phyloP scores from a whole-genome alignment of 2,888 invertebrate species.

The Deilephila porcellus region DNA sequence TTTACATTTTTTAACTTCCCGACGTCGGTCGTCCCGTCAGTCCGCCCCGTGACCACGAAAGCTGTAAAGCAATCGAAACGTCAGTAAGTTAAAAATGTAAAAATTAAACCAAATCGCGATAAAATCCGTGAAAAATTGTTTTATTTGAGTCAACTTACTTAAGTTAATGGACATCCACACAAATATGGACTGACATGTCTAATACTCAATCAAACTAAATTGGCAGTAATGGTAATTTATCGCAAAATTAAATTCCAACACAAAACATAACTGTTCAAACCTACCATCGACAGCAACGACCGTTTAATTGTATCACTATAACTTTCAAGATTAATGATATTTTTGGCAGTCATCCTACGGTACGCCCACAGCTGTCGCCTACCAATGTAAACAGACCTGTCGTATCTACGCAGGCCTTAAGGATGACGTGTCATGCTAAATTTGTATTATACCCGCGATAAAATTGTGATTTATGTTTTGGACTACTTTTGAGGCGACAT shows the following conservation, averaged over 20 bases:
- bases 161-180: not conserved
- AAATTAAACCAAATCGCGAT: too few relatives aligned
- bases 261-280: constrained; percentile 24
- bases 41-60: too few relatives aligned
- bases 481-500: constrained; percentile 18
- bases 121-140: too few relatives aligned
- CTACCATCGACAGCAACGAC: constrained; percentile 30
- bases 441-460: constrained; percentile 20
- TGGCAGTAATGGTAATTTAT: not conserved
- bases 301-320: constrained; percentile 39
- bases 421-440: not conserved
- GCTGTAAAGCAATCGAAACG: too few relatives aligned
- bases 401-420: not conserved
- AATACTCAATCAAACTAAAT: constrained; percentile 2
- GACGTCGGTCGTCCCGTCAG: too few relatives aligned
- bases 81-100: too few relatives aligned
- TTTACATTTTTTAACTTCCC: too few relatives aligned
- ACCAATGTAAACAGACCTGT: not conserved
- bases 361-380: constrained; percentile 36
- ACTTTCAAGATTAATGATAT: constrained; percentile 39
- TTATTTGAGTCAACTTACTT: not conserved
- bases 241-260: constrained; percentile 22
- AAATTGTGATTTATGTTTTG: constrained; percentile 26
- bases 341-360: constrained; percentile 40
- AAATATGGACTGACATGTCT: not conserved